Conservation (phyloP, 2,888 invertebrate genomes). For the Hirudinaria manillensis region DNA sequence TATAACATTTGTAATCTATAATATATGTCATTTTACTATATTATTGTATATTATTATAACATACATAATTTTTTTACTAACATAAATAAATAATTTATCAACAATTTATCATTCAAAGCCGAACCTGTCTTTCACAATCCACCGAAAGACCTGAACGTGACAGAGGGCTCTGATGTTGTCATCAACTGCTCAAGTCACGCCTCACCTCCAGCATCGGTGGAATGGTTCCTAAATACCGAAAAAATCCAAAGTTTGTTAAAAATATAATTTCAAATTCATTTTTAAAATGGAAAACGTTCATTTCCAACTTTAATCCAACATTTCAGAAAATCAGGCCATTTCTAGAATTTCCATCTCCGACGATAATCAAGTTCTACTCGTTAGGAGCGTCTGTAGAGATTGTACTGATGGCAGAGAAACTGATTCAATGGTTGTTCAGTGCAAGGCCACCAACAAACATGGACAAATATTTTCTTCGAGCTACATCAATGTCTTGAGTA, state of each 20-base stretch:
- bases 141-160: constrained; percentile 23
- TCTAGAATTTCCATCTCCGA: constrained; percentile 15
- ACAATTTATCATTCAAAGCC: not conserved
- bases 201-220: constrained; percentile 11
- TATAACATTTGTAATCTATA: too few species aligned
- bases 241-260: constrained; percentile 15
- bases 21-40: too few species aligned
- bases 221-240: constrained; percentile 23
- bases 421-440: constrained; percentile 38
- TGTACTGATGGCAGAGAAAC: not conserved
- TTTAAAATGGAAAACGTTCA: not conserved
- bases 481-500: constrained; percentile 38
- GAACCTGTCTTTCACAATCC: not conserved
- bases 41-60: too few species aligned
- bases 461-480: constrained; percentile 34
- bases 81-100: too few species aligned
- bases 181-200: constrained; percentile 13
- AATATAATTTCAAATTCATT: not conserved
- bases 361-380: not conserved
- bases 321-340: too few species aligned
- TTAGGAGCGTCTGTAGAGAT: constrained; percentile 26
- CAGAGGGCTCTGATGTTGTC: constrained; percentile 21
- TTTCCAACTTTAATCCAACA: not conserved
- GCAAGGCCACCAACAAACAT: constrained; percentile 35
- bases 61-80: too few species aligned